A percentile compares a stretch with the other conserved stretches of the same genome.
Evolutionary conservation across 2,113 vertebrate genomes (phyloP).

Genomic region (Arothron firmamentum): DNA sequence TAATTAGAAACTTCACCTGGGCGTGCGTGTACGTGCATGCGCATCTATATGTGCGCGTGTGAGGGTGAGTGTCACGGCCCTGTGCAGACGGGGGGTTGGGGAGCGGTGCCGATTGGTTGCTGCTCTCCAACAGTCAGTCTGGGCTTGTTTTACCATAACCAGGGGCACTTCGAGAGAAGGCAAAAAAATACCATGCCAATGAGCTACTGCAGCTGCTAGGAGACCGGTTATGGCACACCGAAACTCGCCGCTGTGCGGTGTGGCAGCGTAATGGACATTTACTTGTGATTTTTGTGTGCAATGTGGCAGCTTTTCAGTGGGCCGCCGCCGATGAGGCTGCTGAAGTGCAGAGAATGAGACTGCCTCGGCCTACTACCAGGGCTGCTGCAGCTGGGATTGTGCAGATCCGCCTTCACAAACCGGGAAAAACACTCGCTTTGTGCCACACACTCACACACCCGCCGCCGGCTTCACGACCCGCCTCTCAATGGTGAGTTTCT

Average conservation of each 20-base stretch:
- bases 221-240: slow-evolving; percentile 51
- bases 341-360: slow-evolving; percentile 76
- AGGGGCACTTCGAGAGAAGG: slow-evolving; percentile 75
- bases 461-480: slow-evolving; percentile 69
- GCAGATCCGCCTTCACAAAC: slow-evolving; percentile 74
- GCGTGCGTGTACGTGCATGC: slow-evolving; percentile 1
- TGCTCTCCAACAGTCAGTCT: slow-evolving; percentile 69
- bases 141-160: slow-evolving; percentile 79
- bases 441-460: slow-evolving; percentile 54
- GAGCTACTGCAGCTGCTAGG: slow-evolving; percentile 54
- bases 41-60: slow-evolving; percentile 9
- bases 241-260: slow-evolving; percentile 40
- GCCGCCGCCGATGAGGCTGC: slow-evolving; percentile 68
- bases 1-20: slow-evolving; percentile 52
- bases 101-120: slow-evolving; percentile 72
- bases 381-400: slow-evolving; percentile 73
- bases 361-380: slow-evolving; percentile 72
- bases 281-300: slow-evolving; percentile 45
- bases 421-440: slow-evolving; percentile 68
- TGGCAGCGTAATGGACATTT: slow-evolving; percentile 50
- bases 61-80: slow-evolving; percentile 70
- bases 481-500: slow-evolving; percentile 77
- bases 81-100: slow-evolving; percentile 74
- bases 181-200: slow-evolving; percentile 70
- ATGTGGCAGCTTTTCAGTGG: slow-evolving; percentile 61